These are phyloP conservation scores for Malurus leucopterus DNA, from an alignment of 2,797 vertebrate species.

Conservation along the genomic window DNA sequence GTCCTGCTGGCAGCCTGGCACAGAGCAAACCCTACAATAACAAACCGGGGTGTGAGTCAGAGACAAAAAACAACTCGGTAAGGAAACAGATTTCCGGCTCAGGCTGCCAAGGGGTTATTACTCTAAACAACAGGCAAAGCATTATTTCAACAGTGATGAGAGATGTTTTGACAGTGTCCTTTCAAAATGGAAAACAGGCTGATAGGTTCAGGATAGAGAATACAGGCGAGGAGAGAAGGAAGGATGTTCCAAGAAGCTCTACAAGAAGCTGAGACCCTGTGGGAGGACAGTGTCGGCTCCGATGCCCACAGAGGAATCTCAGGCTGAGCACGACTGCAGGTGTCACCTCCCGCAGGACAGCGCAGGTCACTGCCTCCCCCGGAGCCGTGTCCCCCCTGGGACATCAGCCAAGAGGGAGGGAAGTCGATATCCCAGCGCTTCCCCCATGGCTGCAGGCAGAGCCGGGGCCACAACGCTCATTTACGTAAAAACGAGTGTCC, in stretches of 20 bases:
- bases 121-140: constrained; percentile 53
- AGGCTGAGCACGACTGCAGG: neutral
- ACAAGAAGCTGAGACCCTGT: neutral
- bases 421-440: neutral
- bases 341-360: constrained; percentile 33
- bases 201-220: constrained; percentile 40
- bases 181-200: constrained; percentile 52
- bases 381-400: neutral
- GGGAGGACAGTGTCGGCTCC: neutral
- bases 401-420: neutral
- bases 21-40: constrained; percentile 59
- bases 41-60: constrained; percentile 54
- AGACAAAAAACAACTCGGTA: constrained; percentile 54
- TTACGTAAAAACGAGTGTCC: neutral
- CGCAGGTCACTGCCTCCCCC: constrained; percentile 2
- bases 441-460: neutral
- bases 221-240: neutral
- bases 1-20: constrained; percentile 40
- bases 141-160: constrained; percentile 60
- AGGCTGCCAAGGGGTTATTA: constrained; percentile 60
- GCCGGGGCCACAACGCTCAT: neutral
- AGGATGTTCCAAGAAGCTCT: constrained; percentile 12
- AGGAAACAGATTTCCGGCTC: constrained; percentile 63
- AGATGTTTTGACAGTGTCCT: constrained; percentile 58
- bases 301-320: neutral